These are phyloP conservation scores for Pedicia rivosa DNA, from an alignment of 2,888 invertebrate species.

Conservation along the genomic window DNA sequence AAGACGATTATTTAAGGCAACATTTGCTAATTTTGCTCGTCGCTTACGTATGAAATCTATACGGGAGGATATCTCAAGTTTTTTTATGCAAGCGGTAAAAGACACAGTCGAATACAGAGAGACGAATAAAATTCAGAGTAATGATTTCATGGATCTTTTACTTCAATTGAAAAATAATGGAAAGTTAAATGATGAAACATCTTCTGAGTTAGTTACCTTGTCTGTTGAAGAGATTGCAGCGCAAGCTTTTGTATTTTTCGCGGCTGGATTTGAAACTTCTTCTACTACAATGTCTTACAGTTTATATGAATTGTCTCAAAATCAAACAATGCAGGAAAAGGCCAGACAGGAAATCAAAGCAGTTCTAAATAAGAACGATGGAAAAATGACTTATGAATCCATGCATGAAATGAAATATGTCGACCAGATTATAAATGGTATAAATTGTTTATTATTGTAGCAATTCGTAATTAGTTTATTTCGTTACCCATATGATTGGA, in stretches of 20 bases:
- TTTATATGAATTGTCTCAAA: slow-evolving; percentile 29
- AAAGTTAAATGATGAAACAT: not conserved
- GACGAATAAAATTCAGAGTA: slow-evolving; percentile 23
- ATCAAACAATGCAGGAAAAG: slow-evolving; percentile 25
- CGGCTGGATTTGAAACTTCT: slow-evolving; percentile 33
- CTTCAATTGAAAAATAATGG: slow-evolving; percentile 27
- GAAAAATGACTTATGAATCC: slow-evolving; percentile 27
- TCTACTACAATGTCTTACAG: slow-evolving; percentile 27
- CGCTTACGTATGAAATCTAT: too few relatives aligned
- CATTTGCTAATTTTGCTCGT: too few relatives aligned
- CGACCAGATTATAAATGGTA: slow-evolving; percentile 30
- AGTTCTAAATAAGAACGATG: slow-evolving; percentile 20
- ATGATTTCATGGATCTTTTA: slow-evolving; percentile 37
- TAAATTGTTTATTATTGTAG: too few relatives aligned
- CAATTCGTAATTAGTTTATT: not conserved
- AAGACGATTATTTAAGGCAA: too few relatives aligned
- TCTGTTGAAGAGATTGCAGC: slow-evolving; percentile 26
- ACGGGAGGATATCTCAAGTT: slow-evolving; percentile 19
- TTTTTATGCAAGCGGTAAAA: slow-evolving; percentile 23
- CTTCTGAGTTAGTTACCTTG: too few relatives aligned
- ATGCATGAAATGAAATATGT: slow-evolving; percentile 31
- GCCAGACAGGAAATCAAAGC: slow-evolving; percentile 24
- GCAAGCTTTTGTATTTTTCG: slow-evolving; percentile 29
- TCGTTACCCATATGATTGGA: not conserved
- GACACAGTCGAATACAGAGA: slow-evolving; percentile 28